Evolutionary conservation across 2,888 invertebrate genomes (phyloP).

Genomic region (Epinotia brunnichana): DNA sequence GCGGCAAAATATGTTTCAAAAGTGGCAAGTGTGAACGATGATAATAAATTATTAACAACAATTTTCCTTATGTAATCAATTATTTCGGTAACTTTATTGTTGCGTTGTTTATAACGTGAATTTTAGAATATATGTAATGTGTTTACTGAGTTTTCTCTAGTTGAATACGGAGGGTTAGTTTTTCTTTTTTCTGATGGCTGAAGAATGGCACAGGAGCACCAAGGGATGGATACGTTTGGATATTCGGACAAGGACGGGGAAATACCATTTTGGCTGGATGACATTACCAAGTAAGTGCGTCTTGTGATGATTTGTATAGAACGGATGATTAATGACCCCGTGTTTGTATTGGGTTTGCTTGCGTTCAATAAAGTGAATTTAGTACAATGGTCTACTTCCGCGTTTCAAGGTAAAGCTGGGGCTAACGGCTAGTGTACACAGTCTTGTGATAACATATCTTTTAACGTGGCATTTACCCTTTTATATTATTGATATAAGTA

Average conservation of each 20-base stretch:
- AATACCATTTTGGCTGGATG: slow-evolving; percentile 74
- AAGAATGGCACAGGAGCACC: slow-evolving; percentile 74
- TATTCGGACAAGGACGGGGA: slow-evolving; percentile 64
- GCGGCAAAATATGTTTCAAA: slow-evolving; percentile 78
- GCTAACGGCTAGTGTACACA: slow-evolving; percentile 23
- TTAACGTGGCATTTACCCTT: not conserved
- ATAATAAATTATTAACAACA: slow-evolving; percentile 49
- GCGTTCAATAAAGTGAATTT: slow-evolving; percentile 52
- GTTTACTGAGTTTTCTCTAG: slow-evolving; percentile 21
- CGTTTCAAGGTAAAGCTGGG: slow-evolving; percentile 59
- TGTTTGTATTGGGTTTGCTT: slow-evolving; percentile 33
- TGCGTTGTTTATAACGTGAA: slow-evolving; percentile 39
- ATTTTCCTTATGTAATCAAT: slow-evolving; percentile 41
- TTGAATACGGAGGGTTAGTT: slow-evolving; percentile 26
- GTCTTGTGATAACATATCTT: slow-evolving; percentile 10
- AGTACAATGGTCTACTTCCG: slow-evolving; percentile 59
- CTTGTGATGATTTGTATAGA: slow-evolving; percentile 45
- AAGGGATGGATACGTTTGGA: slow-evolving; percentile 68
- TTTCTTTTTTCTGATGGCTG: slow-evolving; percentile 63
- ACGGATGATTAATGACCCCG: slow-evolving; percentile 58
- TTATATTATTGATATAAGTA: not conserved
- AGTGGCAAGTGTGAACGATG: slow-evolving; percentile 71
- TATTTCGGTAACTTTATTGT: slow-evolving; percentile 38
- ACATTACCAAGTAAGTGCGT: slow-evolving; percentile 73
- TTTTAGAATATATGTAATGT: slow-evolving; percentile 39